Conservation (phyloP, 2,888 invertebrate species). For the Heteromurus nitidus region DNA sequence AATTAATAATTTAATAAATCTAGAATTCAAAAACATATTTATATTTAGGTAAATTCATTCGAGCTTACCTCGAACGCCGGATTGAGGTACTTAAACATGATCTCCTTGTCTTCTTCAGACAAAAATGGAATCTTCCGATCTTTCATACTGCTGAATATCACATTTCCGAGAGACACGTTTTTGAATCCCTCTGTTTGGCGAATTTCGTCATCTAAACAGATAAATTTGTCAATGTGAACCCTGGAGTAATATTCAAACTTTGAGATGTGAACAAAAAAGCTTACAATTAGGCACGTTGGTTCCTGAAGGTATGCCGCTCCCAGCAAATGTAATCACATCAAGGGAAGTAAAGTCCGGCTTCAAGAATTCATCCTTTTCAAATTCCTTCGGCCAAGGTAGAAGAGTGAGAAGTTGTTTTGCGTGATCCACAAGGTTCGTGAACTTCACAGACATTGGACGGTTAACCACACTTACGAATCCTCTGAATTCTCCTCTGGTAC, state of each 20-base stretch:
- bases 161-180: conserved; percentile 98
- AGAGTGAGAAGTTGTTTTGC: conserved; percentile 88
- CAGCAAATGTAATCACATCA: conserved; percentile 93
- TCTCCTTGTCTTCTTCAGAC: conserved; percentile 83
- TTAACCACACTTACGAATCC: conserved; percentile 98
- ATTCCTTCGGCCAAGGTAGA: conserved; percentile 89
- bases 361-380: conserved; percentile 93
- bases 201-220: conserved; percentile 97
- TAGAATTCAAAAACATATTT: too few species aligned
- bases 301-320: conserved; percentile 95
- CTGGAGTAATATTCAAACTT: too few species aligned
- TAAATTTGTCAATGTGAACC: too few species aligned
- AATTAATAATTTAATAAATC: too few species aligned
- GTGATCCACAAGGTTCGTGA: conserved; percentile 85
- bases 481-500: conserved; percentile 95
- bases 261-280: too few species aligned
- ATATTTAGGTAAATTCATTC: too few species aligned
- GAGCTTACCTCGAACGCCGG: conserved; percentile 91
- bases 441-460: conserved; percentile 93
- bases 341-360: conserved; percentile 96
- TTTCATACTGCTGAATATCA: conserved; percentile 88
- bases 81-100: conserved; percentile 87
- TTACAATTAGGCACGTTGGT: conserved; percentile 98
- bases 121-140: conserved; percentile 88
- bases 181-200: conserved; percentile 98